These are phyloP conservation scores for Heterodera carotae DNA, from an alignment of 1,140 invertebrate species.

Conservation along the genomic window DNA sequence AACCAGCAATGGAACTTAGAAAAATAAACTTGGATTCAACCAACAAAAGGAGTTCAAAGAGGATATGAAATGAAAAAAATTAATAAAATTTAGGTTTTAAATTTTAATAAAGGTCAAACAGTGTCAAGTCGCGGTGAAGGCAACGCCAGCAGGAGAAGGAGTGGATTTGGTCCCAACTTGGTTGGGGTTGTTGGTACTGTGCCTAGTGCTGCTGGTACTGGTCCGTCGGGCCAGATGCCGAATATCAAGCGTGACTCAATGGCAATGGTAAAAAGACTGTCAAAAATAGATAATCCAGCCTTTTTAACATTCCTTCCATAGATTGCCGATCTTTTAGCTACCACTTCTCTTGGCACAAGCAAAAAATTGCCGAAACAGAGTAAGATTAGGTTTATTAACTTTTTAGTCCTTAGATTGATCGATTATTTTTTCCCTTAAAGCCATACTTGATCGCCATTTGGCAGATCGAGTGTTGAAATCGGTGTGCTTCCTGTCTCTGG, in stretches of 20 bases:
- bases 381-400: too few relatives aligned
- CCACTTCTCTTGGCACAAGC: conserved; percentile 43
- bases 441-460: conserved; percentile 49
- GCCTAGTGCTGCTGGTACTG: conserved; percentile 4
- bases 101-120: conserved; percentile 17
- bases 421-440: conserved; percentile 26
- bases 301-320: conserved; percentile 17
- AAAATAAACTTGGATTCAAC: too few relatives aligned
- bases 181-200: conserved; percentile 17
- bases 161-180: conserved; percentile 24
- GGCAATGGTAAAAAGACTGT: conserved; percentile 26
- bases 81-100: too few relatives aligned
- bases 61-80: too few relatives aligned
- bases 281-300: neutral
- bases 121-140: conserved; percentile 25
- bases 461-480: conserved; percentile 48
- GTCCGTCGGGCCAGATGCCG: conserved; percentile 20
- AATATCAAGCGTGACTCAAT: conserved; percentile 48
- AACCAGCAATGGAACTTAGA: neutral
- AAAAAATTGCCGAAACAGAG: conserved; percentile 40
- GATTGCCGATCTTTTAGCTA: conserved; percentile 53
- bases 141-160: conserved; percentile 26
- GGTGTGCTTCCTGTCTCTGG: conserved; percentile 59
- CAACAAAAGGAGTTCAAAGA: too few relatives aligned
- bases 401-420: too few relatives aligned